phyloP scores from a whole-genome alignment of 2,797 vertebrate species.

The Pterois miles region DNA sequence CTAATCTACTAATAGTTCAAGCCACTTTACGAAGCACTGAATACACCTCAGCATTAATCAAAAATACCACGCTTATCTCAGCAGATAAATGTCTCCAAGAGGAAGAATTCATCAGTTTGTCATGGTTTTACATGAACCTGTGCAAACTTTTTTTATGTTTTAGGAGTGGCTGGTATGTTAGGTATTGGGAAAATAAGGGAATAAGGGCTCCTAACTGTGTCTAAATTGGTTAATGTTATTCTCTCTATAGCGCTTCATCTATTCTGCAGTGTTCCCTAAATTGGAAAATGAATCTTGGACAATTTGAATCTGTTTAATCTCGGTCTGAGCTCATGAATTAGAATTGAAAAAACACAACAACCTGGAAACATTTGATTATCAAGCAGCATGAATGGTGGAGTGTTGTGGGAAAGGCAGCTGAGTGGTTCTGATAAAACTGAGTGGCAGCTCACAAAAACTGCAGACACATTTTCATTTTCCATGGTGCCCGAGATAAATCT shows the following conservation, averaged over 20 bases:
- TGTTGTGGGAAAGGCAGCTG: slow-evolving; percentile 24
- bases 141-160: slow-evolving; percentile 1
- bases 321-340: slow-evolving; percentile 37
- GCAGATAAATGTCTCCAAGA: slow-evolving; percentile 5
- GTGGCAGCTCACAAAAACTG: slow-evolving; percentile 47
- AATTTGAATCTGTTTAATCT: slow-evolving; percentile 53
- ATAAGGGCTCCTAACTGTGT: slow-evolving; percentile 23
- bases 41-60: slow-evolving; percentile 7
- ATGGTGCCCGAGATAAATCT: slow-evolving; percentile 42
- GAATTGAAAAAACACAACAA: background rate
- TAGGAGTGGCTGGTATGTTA: slow-evolving; percentile 3
- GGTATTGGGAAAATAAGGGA: slow-evolving; percentile 15
- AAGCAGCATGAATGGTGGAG: slow-evolving; percentile 6
- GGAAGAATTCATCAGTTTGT: slow-evolving; percentile 3
- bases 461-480: slow-evolving; percentile 35
- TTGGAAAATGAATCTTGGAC: slow-evolving; percentile 45
- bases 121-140: slow-evolving; percentile 1
- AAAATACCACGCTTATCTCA: slow-evolving; percentile 20
- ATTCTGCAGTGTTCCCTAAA: slow-evolving; percentile 41
- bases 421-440: slow-evolving; percentile 52
- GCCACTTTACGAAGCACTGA: background rate
- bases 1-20: slow-evolving; percentile 44
- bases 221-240: slow-evolving; percentile 35
- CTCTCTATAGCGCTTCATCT: slow-evolving; percentile 23
- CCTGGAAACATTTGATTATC: slow-evolving; percentile 25